Conservation (phyloP, 2,888 invertebrate species). For the Periphyllus acericola region DNA sequence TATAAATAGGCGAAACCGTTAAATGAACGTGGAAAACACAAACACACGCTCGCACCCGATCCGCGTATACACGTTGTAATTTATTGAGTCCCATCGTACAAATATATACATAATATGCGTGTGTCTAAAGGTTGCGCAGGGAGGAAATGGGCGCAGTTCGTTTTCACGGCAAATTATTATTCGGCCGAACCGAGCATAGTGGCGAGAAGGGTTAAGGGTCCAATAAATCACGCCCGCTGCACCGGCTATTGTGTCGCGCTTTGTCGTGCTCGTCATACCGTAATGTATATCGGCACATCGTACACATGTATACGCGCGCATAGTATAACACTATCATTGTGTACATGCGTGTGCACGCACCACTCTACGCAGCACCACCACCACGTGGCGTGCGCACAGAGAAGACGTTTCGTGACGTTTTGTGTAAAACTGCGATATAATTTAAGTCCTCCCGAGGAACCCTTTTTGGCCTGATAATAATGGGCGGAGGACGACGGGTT, state of each 20-base stretch:
- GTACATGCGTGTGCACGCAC: not conserved
- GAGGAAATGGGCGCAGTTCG: not conserved
- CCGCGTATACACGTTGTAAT: conserved; percentile 17
- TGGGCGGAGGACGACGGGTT: conserved; percentile 1
- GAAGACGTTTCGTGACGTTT: conserved; percentile 51
- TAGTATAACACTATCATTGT: not conserved
- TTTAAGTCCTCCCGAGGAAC: conserved; percentile 7
- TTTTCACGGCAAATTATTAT: conserved; percentile 57
- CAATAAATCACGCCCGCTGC: conserved; percentile 49
- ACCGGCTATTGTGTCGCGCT: conserved; percentile 4
- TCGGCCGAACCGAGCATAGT: not conserved
- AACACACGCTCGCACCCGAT: conserved; percentile 1
- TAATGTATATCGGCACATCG: not conserved
- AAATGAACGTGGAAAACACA: not conserved
- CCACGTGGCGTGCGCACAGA: conserved; percentile 10
- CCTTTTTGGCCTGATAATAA: conserved; percentile 50
- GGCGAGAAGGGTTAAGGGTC: conserved; percentile 53
- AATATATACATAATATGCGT: not conserved
- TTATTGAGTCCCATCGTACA: conserved; percentile 37
- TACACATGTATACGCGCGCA: not conserved
- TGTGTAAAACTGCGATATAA: conserved; percentile 37
- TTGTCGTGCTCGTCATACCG: not conserved
- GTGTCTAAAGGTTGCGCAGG: not conserved
- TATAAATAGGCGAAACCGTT: conserved; percentile 19
- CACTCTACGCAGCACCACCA: not conserved